A percentile compares a stretch with the other conserved stretches of the same genome.
These are phyloP conservation scores for Drosophila fuyamai DNA, from an alignment of 1,140 invertebrate species.

Conservation along the genomic window DNA sequence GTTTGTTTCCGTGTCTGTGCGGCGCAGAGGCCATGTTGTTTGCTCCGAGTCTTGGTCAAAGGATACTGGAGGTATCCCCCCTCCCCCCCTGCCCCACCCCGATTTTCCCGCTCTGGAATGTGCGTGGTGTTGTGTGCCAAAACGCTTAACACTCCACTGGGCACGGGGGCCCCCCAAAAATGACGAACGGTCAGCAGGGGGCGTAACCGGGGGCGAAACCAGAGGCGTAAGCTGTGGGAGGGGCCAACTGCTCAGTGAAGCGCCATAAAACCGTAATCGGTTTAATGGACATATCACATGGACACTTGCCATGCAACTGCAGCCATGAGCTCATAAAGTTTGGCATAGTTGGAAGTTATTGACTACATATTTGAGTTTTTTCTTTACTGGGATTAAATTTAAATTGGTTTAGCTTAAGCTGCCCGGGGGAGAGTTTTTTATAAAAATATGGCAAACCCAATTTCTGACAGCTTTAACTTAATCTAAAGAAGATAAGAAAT, in stretches of 20 bases:
- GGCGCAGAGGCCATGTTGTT: constrained; percentile 37
- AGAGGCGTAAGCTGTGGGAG: background rate
- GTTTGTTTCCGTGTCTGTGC: constrained; percentile 14
- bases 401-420: too few species aligned
- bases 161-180: constrained; percentile 22
- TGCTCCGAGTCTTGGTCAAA: constrained; percentile 28
- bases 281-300: constrained; percentile 57
- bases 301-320: constrained; percentile 38
- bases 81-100: background rate
- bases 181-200: background rate
- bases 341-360: background rate
- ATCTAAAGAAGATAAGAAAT: too few species aligned
- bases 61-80: background rate
- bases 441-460: too few species aligned
- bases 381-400: too few species aligned
- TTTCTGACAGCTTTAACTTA: too few species aligned
- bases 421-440: too few species aligned
- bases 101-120: background rate
- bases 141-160: constrained; percentile 63
- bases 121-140: constrained; percentile 21
- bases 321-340: constrained; percentile 31
- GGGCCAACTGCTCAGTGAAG: constrained; percentile 21
- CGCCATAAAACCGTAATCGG: constrained; percentile 50
- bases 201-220: background rate
- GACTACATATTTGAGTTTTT: too few species aligned